These are phyloP conservation scores for Operophtera brumata DNA, from an alignment of 2,888 invertebrate species.

Conservation along the genomic window DNA sequence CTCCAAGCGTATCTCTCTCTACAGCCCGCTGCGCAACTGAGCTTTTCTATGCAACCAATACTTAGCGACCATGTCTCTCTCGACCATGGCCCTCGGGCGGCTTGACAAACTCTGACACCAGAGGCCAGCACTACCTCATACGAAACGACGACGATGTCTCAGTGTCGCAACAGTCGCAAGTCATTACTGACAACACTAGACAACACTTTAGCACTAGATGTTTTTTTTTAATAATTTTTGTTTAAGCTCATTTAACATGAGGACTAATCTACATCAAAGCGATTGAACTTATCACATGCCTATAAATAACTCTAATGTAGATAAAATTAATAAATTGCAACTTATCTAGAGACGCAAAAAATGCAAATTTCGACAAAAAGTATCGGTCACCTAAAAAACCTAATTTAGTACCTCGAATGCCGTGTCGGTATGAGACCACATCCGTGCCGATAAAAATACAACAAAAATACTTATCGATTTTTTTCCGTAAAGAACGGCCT, in stretches of 20 bases:
- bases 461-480: slow-evolving; percentile 22
- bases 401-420: slow-evolving; percentile 28
- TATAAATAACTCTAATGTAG: slow-evolving; percentile 12
- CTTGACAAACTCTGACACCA: too few relatives aligned
- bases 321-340: slow-evolving; percentile 13
- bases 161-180: too few relatives aligned
- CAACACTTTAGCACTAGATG: too few relatives aligned
- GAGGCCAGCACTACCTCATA: too few relatives aligned
- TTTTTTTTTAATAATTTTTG: too few relatives aligned
- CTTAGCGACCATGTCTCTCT: too few relatives aligned
- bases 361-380: slow-evolving; percentile 18
- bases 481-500: slow-evolving; percentile 38
- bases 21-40: too few relatives aligned
- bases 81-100: too few relatives aligned
- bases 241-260: background rate
- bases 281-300: background rate
- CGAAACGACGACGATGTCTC: too few relatives aligned
- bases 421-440: slow-evolving; percentile 28
- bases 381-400: slow-evolving; percentile 22
- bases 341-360: slow-evolving; percentile 18
- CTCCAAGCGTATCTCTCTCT: too few relatives aligned
- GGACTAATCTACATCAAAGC: background rate
- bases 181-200: too few relatives aligned
- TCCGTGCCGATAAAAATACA: slow-evolving; percentile 29
- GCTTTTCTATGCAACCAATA: too few relatives aligned